phyloP scores from a whole-genome alignment of 2,797 vertebrate genomes.

The Syngnathus acus region DNA sequence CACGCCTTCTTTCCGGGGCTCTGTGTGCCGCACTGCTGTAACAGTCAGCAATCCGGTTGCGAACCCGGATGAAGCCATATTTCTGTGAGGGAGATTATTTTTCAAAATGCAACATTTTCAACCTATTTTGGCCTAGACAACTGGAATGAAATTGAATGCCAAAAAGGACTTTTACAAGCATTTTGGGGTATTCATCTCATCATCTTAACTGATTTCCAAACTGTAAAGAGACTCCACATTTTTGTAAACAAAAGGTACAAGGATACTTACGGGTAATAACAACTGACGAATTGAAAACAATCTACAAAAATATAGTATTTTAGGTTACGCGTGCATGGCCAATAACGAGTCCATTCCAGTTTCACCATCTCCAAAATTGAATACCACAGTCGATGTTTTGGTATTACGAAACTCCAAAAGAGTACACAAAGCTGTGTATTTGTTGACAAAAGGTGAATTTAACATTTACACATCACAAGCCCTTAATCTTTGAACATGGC shows the following conservation, averaged over 20 bases:
- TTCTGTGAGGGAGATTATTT: no score
- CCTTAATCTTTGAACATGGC: constrained; percentile 66
- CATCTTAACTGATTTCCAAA: no score
- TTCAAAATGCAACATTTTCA: not conserved
- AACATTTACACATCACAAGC: constrained; percentile 58
- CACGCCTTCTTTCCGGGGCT: constrained; percentile 71
- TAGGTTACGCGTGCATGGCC: no score
- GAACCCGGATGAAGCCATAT: constrained; percentile 19
- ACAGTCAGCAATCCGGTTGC: constrained; percentile 63
- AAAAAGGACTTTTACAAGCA: constrained; percentile 26
- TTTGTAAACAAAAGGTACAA: not conserved
- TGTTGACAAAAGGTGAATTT: constrained; percentile 47
- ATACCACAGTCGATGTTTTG: no score
- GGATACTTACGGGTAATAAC: not conserved
- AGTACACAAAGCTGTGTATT: not conserved
- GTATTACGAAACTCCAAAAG: no score
- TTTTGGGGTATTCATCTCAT: not conserved
- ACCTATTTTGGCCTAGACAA: not conserved
- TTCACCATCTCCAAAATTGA: no score
- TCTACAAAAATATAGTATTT: no score
- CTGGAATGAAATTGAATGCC: not conserved
- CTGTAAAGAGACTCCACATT: not conserved
- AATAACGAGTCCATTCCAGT: no score
- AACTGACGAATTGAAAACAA: no score
- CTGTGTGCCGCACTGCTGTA: constrained; percentile 47